These are phyloP conservation scores for Bradynema listronoti DNA, from an alignment of 1,140 invertebrate genomes.

Conservation along the genomic window DNA sequence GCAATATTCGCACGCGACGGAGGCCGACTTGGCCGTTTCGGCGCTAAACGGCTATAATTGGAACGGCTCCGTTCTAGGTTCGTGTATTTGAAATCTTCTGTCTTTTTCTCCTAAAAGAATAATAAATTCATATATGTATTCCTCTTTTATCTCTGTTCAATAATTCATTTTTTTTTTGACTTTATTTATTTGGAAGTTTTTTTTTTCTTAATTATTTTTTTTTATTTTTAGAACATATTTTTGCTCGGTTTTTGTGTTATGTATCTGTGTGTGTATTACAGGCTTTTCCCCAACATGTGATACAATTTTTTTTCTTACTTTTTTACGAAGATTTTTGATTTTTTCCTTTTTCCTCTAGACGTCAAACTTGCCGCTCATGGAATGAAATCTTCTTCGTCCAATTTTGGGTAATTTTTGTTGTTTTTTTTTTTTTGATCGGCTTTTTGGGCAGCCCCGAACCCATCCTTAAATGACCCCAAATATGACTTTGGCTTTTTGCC, in stretches of 20 bases:
- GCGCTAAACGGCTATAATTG: constrained; percentile 32
- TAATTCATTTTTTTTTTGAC: background rate
- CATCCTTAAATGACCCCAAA: no score
- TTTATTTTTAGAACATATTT: no score
- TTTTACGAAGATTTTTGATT: no score
- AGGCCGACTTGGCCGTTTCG: constrained; percentile 28
- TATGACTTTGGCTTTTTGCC: no score
- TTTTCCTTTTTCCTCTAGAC: constrained; percentile 6
- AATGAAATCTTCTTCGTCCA: background rate
- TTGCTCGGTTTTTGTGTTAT: no score
- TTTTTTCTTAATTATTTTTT: no score
- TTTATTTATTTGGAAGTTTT: no score
- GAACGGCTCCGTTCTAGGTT: constrained; percentile 20
- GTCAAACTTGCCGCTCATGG: constrained; percentile 2
- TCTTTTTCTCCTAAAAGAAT: background rate
- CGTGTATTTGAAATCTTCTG: background rate
- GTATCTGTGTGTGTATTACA: no score
- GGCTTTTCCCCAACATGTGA: background rate
- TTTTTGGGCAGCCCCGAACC: background rate
- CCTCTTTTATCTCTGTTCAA: background rate
- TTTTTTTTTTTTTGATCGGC: background rate
- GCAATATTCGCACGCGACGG: constrained; percentile 9
- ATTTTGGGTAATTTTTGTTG: constrained; percentile 14
- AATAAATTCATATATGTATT: background rate
- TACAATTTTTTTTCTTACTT: background rate